Base-by-base conservation (phyloP, 1,140 invertebrate genomes). In the Aplysia californica region DNA sequence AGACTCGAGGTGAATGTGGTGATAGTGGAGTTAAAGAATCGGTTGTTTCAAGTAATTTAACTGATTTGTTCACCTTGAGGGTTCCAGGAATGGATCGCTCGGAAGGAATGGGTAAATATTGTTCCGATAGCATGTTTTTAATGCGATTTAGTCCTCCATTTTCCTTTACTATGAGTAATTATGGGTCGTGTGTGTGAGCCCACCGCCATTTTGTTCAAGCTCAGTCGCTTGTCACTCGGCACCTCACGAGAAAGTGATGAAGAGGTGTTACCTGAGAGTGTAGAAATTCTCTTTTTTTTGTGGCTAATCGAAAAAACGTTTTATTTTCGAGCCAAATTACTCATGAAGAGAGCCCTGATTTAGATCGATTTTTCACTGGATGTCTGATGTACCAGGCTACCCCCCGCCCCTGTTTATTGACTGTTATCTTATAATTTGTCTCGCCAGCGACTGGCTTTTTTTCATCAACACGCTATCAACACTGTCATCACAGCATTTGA, bases 31-130 rank as follows among this genome's bases (percentile, higher is more conserved):
- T 35, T 2, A 65, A 65, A 20, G 20, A n/a, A 36, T 35, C n/a
- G 20, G 26, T 66, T 3, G 26, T 41, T 23, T 10, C 50, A 56
- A 58, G 44, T 35, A 39, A 1, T 2, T n/a, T 0, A 56, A 39
- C 36, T 70, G 31, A 3, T 58, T 56, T 56, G 3, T 58, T 56
- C 41, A 56, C 3, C 23, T 70, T 36, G 68, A 56, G 44, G 23
- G 18, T 35, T 56, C 68, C 50, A 70, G 20, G 38, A 68, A 70
- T 70, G 68, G 68, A 70, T 70, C 68, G 68, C 23, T 70, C 68
- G 55, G 68, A 70, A 70, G 68, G 68, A 70, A 70, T 70, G 68
- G 68, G 68, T 70, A 70, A 70, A 20, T 70, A 58, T 56, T 31
- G 15, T 56, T 56, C 2, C 31, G 39, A 21, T 6, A 39, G 3